phyloP scores from a whole-genome alignment of 2,888 invertebrate species.

The Meloe dianella region DNA sequence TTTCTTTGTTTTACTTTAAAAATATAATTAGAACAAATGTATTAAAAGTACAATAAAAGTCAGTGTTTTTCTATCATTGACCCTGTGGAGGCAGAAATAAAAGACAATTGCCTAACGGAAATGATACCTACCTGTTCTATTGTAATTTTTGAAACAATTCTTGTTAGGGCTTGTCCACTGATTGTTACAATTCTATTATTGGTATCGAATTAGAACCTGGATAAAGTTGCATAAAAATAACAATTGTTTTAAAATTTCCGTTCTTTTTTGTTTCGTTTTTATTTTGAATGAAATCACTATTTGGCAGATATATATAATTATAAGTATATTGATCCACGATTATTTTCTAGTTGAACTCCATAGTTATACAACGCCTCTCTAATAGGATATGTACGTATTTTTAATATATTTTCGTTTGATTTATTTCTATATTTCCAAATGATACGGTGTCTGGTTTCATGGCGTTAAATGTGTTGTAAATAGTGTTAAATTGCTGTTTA shows the following conservation, averaged over 20 bases:
- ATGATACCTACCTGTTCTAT: conserved; percentile 3
- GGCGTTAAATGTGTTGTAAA: neutral
- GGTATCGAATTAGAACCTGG: neutral
- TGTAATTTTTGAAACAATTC: conserved; percentile 1
- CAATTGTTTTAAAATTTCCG: neutral
- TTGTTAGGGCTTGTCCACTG: neutral
- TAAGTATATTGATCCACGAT: neutral
- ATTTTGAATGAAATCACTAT: neutral
- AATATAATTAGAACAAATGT: neutral
- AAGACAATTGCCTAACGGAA: conserved; percentile 2
- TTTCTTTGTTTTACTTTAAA: neutral
- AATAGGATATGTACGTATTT: neutral
- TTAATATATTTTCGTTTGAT: too few relatives aligned
- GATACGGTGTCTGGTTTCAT: neutral
- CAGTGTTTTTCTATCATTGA: conserved; percentile 15
- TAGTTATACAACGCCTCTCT: neutral
- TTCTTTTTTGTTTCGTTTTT: neutral
- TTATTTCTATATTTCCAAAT: neutral
- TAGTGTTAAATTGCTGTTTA: neutral
- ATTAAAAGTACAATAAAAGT: neutral
- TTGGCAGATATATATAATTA: neutral
- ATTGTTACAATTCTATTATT: neutral
- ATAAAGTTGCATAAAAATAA: neutral
- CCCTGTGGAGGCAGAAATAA: conserved; percentile 1
- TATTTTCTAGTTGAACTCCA: neutral